Base-by-base conservation (phyloP, 2,797 vertebrate species). In the Gymnoscopelus microlampas region DNA sequence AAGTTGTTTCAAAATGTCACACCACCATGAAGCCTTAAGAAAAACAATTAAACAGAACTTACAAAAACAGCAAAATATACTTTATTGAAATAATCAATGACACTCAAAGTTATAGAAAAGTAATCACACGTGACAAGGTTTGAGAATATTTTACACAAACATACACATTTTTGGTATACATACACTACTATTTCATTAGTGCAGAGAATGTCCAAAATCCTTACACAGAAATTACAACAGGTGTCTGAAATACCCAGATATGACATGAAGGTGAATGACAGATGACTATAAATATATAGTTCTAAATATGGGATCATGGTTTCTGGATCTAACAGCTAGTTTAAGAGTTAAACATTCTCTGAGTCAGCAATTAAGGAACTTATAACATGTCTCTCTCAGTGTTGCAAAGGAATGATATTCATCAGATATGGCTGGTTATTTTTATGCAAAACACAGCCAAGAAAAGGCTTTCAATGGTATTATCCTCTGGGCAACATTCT, bases 11-110 rank as follows among this genome's bases (percentile, higher is more conserved):
- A 44, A 44, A 44, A 44, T 44, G 39, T 44, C 39, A 9, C 39
- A 10, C 39, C 39, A 44, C 39, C 39, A 44, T 44, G 39, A 10
- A 44, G 1, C 39, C 2, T 29, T 29, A 64, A 5, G 5, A 51
- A 35, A 71, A 77, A 58, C 8, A 58, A 79, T 24, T 44, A 10
- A 66, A 73, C 63, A 63, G 0, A 6, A 71, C 74, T 64, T 81
- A 88, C 71, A 89, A 89, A 88, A 87, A 78, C 74, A 83, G 72
- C 74, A 83, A 86, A 89, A 89, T 80, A 89, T 62, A 61, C 76
- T 91, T 91, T 90, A 90, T 88, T 89, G 74, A 86, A 80, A 89
- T 35, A 60, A 81, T 87, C 82, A 51, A 82, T 80, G 63, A 82
- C 44, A 67, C 84, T 69, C 53, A 66, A 26, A 13, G 68, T 62